These are phyloP conservation scores for Pelecanoides urinatrix DNA, from an alignment of 2,113 vertebrate species.

Conservation along the genomic window DNA sequence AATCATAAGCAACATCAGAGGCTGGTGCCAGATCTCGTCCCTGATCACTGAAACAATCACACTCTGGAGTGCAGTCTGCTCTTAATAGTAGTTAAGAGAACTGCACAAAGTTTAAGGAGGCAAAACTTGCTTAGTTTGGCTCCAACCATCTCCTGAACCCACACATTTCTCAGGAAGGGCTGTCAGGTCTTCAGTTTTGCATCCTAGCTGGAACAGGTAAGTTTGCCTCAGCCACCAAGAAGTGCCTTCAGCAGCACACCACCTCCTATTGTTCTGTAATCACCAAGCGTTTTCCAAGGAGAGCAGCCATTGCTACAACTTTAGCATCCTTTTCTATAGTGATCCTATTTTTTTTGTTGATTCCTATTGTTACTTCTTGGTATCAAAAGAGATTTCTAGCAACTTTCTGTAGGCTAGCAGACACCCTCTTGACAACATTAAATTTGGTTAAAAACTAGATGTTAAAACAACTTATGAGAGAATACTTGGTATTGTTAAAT, in stretches of 20 bases:
- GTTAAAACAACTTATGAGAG: background rate
- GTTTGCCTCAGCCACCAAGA: background rate
- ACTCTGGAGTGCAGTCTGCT: background rate
- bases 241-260: conserved; percentile 40
- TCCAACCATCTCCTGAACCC: background rate
- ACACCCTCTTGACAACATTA: background rate
- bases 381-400: background rate
- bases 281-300: background rate
- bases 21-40: background rate
- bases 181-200: background rate
- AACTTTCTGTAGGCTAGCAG: background rate
- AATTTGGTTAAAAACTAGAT: background rate
- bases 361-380: background rate
- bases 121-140: background rate
- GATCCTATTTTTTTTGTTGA: background rate
- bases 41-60: fast-evolving
- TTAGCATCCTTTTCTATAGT: background rate
- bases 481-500: background rate
- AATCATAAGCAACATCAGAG: background rate
- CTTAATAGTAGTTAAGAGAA: fast-evolving
- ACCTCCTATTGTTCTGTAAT: background rate
- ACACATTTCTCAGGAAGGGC: background rate
- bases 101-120: background rate
- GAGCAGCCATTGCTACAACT: background rate
- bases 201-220: background rate